Percentiles rank a stretch among this genome's conserved stretches.
Evolutionary conservation across 1,140 invertebrate genomes (phyloP).

Genomic region (Apis dorsata): DNA sequence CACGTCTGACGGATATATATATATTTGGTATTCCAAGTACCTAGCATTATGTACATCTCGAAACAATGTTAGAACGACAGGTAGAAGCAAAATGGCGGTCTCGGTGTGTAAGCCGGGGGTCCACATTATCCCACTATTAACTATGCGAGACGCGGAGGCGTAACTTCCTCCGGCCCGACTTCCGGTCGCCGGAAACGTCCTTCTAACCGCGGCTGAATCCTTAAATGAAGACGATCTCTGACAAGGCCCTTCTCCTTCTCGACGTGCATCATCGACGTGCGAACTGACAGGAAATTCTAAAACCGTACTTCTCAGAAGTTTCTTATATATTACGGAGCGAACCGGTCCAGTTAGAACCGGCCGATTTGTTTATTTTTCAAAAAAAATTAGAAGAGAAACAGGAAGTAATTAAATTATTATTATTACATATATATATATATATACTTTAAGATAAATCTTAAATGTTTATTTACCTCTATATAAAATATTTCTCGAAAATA

Average conservation of each 20-base stretch:
- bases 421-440: no score
- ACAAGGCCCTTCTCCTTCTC: conserved; percentile 28
- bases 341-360: no score
- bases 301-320: conserved; percentile 20
- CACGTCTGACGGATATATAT: background rate
- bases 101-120: conserved; percentile 26
- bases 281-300: conserved; percentile 36
- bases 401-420: no score
- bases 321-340: no score
- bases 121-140: conserved; percentile 58
- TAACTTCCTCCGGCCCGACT: conserved; percentile 69
- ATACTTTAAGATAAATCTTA: no score
- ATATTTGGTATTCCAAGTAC: conserved; percentile 38
- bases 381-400: no score
- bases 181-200: conserved; percentile 77
- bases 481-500: no score
- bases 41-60: conserved; percentile 6
- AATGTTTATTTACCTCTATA: no score
- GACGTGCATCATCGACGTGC: conserved; percentile 23
- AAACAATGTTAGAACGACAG: conserved; percentile 41
- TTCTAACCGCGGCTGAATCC: conserved; percentile 71
- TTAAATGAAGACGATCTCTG: conserved; percentile 69
- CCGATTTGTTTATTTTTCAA: background rate
- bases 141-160: conserved; percentile 68
- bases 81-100: conserved; percentile 31